phyloP scores from a whole-genome alignment of 2,797 vertebrate genomes.

The Euphonia xanthogaster region DNA sequence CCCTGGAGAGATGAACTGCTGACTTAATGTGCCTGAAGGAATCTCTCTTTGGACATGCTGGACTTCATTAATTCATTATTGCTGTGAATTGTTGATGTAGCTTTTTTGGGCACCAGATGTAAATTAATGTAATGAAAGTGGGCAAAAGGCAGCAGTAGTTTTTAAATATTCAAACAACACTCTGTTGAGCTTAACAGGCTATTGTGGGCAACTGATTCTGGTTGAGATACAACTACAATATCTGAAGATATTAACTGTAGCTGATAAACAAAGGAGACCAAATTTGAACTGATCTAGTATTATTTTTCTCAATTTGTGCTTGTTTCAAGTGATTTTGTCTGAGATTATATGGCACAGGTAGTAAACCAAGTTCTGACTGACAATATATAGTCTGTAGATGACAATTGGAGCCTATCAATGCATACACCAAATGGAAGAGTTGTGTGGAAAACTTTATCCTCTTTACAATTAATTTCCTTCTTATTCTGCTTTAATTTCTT shows the following conservation, averaged over 20 bases:
- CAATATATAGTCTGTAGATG: slow-evolving; percentile 54
- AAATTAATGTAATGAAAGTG: not conserved
- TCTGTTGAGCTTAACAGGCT: not conserved
- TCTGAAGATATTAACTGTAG: slow-evolving; percentile 54
- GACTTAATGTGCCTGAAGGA: not conserved
- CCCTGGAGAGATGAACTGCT: not conserved
- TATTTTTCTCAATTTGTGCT: slow-evolving; percentile 66
- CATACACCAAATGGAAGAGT: slow-evolving; percentile 36
- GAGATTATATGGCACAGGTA: slow-evolving; percentile 58
- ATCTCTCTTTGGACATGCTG: not conserved
- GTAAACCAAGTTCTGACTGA: slow-evolving; percentile 64
- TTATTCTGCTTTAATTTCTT: not conserved
- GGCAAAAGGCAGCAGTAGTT: not conserved
- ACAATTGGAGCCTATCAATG: slow-evolving; percentile 53
- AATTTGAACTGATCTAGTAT: slow-evolving; percentile 67
- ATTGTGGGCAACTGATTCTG: slow-evolving; percentile 10
- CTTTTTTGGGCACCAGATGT: not conserved
- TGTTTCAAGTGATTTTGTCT: slow-evolving; percentile 71
- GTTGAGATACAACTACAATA: slow-evolving; percentile 48
- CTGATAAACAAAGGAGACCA: slow-evolving; percentile 62
- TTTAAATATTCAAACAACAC: not conserved
- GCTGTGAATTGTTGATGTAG: not conserved
- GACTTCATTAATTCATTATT: not conserved
- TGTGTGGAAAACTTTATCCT: slow-evolving; percentile 37
- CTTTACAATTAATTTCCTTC: slow-evolving; percentile 3